phyloP scores from a whole-genome alignment of 37 sponge, comb jelly and placozoan genomes.

The Ianthella basta region DNA sequence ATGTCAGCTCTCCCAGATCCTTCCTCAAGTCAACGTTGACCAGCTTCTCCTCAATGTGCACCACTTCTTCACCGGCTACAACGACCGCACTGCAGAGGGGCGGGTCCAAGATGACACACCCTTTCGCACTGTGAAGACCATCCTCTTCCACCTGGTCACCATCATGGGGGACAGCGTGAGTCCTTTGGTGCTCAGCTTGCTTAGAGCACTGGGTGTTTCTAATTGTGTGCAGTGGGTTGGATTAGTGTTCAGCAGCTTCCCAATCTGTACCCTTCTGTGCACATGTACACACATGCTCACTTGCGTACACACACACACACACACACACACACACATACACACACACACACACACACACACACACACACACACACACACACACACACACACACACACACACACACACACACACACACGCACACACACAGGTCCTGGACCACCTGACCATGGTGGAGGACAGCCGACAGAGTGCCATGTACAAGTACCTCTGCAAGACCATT shows the following conservation, averaged over 20 bases:
- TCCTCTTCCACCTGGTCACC: constrained; percentile 76
- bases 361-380: too few species aligned
- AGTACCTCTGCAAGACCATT: constrained; percentile 50
- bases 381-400: too few species aligned
- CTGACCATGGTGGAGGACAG: constrained; percentile 48
- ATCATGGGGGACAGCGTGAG: constrained; percentile 54
- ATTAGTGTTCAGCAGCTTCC: too few species aligned
- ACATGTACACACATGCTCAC: too few species aligned
- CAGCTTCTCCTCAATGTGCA: constrained; percentile 71
- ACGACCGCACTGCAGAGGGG: neutral
- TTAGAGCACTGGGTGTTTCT: too few species aligned
- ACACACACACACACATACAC: too few species aligned
- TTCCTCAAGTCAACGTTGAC: constrained; percentile 57
- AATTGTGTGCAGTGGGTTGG: too few species aligned
- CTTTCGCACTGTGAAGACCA: constrained; percentile 84
- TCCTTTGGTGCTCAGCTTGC: too few species aligned
- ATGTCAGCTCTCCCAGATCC: too few species aligned
- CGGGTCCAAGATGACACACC: constrained; percentile 61
- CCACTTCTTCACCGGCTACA: constrained; percentile 58
- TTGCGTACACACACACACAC: too few species aligned
- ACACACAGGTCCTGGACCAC: constrained; percentile 54
- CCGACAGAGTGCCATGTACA: constrained; percentile 4
- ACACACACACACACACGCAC: neutral
- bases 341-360: too few species aligned
- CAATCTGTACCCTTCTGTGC: too few species aligned